Conservation (phyloP, 53 echinoderm and acorn worm species). For the Stichopus horrens region DNA sequence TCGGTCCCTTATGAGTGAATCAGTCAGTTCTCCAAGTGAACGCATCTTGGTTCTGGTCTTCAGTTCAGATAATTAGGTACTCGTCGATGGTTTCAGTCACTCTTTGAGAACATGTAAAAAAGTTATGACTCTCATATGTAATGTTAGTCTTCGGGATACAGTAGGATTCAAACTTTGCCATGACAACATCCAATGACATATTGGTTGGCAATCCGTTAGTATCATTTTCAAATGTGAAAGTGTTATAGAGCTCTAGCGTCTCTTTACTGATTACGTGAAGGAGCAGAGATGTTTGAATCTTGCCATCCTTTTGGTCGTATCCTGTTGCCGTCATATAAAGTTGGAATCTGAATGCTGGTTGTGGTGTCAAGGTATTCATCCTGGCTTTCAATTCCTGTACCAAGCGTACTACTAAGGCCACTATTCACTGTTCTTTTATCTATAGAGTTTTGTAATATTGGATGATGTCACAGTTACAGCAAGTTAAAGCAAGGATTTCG, state of each 20-base stretch:
- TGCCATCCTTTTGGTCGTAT: constrained; percentile 52
- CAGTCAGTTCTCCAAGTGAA: too few relatives aligned
- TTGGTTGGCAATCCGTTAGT: neutral
- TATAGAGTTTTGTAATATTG: neutral
- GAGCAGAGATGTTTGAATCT: constrained; percentile 37
- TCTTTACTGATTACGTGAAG: constrained; percentile 51
- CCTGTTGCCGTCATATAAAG: constrained; percentile 53
- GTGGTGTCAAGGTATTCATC: constrained; percentile 15
- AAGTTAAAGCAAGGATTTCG: too few relatives aligned
- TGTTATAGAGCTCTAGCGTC: constrained; percentile 53
- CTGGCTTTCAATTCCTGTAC: too few relatives aligned
- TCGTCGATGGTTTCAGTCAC: constrained; percentile 29
- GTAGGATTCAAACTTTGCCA: neutral
- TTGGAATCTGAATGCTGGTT: constrained; percentile 15
- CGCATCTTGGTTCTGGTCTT: constrained; percentile 58
- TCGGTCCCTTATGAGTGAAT: too few relatives aligned
- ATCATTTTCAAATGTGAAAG: constrained; percentile 38
- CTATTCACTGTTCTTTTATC: neutral
- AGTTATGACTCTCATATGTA: constrained; percentile 53
- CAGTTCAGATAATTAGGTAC: constrained; percentile 66
- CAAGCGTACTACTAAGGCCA: neutral
- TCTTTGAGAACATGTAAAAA: constrained; percentile 46
- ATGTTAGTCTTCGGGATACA: too few relatives aligned
- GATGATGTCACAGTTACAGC: too few relatives aligned
- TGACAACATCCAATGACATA: neutral